Evolutionary conservation across 1,140 invertebrate species (phyloP), one percentile per base, ranked within the genome.

Genomic region (Drosophila ambigua): DNA sequence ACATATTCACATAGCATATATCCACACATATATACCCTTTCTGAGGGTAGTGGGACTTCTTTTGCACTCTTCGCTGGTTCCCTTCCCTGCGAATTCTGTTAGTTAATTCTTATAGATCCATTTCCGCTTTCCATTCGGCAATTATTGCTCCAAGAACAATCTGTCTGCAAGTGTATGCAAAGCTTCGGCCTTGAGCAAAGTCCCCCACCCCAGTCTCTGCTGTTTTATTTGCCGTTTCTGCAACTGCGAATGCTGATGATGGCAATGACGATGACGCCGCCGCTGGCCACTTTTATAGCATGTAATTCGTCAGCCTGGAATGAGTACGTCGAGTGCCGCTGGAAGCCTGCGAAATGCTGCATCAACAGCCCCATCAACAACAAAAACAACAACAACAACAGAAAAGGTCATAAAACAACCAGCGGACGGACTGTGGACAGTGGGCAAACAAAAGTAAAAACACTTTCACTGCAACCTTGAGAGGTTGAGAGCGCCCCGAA

Each of bases 391-490:
- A 31, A 52, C 28, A 39, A 8, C n/a, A 73, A 50, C 23, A 75
- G 67, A 66, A 67, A 81, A 64, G 75, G 75, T 78, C 63, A 82
- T 72, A 78, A 81, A 73, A 65, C 64, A 59, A 35, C 31, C 51
- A 43, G 46, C 20, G 26, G n/a, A 46, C 23, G 9, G 20, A n/a
- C 48, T 11, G 48, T 8, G 57, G 48, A 52, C 46, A 46, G 61
- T 66, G 62, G 46, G 52, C 68, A 84, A 87, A 82, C 69, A 87
- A 78, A 87, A 83, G 79, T 77, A 79, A 88, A 88, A 88, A 88
- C 83, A 88, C 83, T 88, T 88, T 88, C 83, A 88, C 83, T 88
- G 83, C 84, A 89, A 88, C 83, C 83, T 88, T 88, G 83, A 88
- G 76, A 71, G 23, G 39, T 8, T 52, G 41, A 45, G 48, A 46